Percentiles rank a stretch among this genome's conserved stretches.
Evolutionary conservation across 2,113 vertebrate species (phyloP).

Genomic region (Ciconia stormi): DNA sequence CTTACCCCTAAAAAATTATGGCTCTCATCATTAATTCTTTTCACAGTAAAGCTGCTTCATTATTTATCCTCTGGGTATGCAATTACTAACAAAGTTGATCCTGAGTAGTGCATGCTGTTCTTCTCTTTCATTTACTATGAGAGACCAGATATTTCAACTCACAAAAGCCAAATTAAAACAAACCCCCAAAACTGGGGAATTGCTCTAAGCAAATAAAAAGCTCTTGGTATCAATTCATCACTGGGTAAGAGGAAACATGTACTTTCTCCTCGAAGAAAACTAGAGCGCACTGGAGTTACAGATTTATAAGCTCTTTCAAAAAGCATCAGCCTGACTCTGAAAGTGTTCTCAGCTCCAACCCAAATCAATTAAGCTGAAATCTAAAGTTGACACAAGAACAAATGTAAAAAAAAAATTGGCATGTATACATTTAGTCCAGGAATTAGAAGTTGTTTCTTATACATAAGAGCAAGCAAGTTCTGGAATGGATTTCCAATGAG

Average conservation of each 20-base stretch:
- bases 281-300: not conserved
- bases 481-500: not conserved
- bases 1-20: not conserved
- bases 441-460: not conserved
- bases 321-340: not conserved
- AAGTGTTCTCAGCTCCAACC: not conserved
- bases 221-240: not conserved
- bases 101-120: not conserved
- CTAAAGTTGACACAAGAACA: not conserved
- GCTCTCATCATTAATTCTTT: not conserved
- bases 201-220: slow-evolving; percentile 13
- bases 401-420: not conserved
- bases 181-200: not conserved
- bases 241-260: slow-evolving; percentile 3
- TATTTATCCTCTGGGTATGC: not conserved
- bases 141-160: not conserved
- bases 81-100: not conserved
- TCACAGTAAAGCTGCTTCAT: not conserved
- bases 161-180: not conserved
- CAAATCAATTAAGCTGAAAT: not conserved
- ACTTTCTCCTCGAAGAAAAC: not conserved
- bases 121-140: not conserved
- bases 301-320: not conserved
- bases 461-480: not conserved
- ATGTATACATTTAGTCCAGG: not conserved